Conservation (phyloP, 2,888 invertebrate species). For the Chalcis sispes region DNA sequence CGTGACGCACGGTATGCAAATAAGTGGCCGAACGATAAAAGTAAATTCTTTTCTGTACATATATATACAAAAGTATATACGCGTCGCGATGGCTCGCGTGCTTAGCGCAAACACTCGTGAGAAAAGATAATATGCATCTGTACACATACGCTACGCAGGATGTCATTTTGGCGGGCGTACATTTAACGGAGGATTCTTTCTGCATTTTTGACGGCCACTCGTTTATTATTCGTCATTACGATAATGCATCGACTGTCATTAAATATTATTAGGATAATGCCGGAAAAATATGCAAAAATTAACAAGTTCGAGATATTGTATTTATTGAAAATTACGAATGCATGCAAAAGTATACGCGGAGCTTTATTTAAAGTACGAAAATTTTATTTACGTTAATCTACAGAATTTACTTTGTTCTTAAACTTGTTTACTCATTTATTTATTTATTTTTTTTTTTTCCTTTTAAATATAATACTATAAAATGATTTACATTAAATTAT, state of each 20-base stretch:
- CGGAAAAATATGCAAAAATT: too few species aligned
- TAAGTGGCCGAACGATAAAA: constrained; percentile 32
- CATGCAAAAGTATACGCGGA: too few species aligned
- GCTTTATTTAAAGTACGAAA: too few species aligned
- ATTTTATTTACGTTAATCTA: too few species aligned
- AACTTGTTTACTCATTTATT: too few species aligned
- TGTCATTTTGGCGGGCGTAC: neutral
- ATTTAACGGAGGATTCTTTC: neutral
- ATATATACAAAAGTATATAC: neutral
- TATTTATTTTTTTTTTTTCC: too few species aligned
- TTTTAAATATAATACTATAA: too few species aligned
- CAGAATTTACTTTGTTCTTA: too few species aligned
- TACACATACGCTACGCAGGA: neutral
- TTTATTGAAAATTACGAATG: too few species aligned
- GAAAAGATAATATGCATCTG: constrained; percentile 19
- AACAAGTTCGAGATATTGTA: too few species aligned
- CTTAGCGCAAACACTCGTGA: constrained; percentile 14
- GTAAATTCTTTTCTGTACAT: constrained; percentile 20
- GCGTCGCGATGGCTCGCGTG: neutral
- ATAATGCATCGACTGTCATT: neutral
- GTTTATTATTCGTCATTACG: too few species aligned
- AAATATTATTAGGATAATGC: constrained; percentile 17
- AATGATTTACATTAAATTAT: too few species aligned
- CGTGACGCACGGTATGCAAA: constrained; percentile 24
- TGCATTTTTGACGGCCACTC: constrained; percentile 3